Evolutionary conservation across 2,797 vertebrate genomes (phyloP).

Genomic region (Chrysocyon brachyurus): DNA sequence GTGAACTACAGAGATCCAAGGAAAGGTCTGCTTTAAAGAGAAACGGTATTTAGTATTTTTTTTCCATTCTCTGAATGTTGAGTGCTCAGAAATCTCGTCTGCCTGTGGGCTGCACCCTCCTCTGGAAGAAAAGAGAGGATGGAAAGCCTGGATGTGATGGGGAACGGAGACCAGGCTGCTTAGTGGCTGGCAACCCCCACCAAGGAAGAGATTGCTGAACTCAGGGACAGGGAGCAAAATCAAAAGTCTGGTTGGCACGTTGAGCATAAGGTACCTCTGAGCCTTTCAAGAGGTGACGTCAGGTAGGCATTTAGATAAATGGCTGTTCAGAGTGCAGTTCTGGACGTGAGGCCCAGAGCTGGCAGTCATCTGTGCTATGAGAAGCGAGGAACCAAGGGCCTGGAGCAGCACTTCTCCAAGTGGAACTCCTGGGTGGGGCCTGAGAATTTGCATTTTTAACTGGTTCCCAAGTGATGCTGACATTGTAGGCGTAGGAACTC

Average conservation of each 20-base stretch:
- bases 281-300: not conserved
- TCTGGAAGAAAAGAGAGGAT: not conserved
- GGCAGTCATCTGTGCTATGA: not conserved
- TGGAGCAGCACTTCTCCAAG: not conserved
- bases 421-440: not conserved
- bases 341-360: not conserved
- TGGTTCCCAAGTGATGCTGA: accelerated
- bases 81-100: not conserved
- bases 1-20: not conserved
- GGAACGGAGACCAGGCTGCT: not conserved
- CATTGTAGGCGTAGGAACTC: not conserved
- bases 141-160: not conserved
- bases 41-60: not conserved
- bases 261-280: not conserved
- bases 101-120: accelerated
- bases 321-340: not conserved
- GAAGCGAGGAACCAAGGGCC: not conserved
- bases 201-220: not conserved
- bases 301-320: not conserved
- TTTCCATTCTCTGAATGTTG: not conserved
- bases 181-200: accelerated
- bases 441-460: not conserved
- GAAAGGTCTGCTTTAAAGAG: not conserved
- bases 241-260: not conserved
- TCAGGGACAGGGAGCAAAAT: not conserved